phyloP scores from a whole-genome alignment of 2,797 vertebrate species.

The Gambelia wislizenii region DNA sequence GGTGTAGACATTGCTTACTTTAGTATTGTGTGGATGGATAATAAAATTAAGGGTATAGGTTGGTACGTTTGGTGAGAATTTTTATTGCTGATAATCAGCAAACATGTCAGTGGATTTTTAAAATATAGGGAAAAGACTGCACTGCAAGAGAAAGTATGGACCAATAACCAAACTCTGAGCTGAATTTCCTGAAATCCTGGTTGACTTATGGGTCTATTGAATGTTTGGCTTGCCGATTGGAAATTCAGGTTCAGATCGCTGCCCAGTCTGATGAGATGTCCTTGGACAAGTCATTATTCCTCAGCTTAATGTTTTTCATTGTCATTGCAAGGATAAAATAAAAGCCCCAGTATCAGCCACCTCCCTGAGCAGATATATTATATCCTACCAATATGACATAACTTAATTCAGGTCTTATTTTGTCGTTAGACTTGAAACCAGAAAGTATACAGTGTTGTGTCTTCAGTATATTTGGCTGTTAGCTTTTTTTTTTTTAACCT shows the following conservation, averaged over 20 bases:
- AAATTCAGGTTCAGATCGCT: not conserved
- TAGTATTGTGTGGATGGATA: not conserved
- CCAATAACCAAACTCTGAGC: no score
- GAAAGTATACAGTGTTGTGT: not conserved
- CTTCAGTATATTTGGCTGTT: not conserved
- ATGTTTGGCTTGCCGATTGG: not conserved
- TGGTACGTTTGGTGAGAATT: not conserved
- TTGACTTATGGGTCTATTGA: not conserved
- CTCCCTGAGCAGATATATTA: not conserved
- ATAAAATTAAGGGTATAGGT: not conserved
- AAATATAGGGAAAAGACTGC: not conserved
- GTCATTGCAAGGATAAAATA: not conserved
- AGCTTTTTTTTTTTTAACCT: not conserved
- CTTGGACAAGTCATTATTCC: no score
- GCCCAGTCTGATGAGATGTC: not conserved
- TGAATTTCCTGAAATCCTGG: not conserved
- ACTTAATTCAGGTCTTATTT: not conserved
- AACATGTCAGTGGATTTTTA: not conserved
- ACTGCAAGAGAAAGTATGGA: not conserved
- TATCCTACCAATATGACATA: not conserved
- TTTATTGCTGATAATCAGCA: not conserved
- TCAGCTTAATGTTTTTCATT: not conserved
- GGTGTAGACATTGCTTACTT: not conserved
- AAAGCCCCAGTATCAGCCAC: not conserved
- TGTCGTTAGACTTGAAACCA: not conserved